Conservation (phyloP, 53 echinoderm and acorn worm species). For the Hippasteria phrygiana region DNA sequence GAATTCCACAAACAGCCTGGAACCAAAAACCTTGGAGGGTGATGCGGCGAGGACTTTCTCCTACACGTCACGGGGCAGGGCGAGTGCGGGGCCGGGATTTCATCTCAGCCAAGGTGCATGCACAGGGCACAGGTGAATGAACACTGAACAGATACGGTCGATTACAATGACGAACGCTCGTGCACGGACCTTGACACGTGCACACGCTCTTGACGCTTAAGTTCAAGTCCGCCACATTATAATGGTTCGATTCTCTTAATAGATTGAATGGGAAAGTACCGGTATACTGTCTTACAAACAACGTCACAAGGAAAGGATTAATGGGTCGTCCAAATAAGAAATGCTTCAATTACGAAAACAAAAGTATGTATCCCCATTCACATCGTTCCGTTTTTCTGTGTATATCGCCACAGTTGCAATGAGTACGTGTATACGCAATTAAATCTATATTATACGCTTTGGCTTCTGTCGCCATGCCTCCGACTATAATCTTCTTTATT, state of each 20-base stretch:
- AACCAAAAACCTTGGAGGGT: slow-evolving; percentile 51
- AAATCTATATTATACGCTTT: not conserved
- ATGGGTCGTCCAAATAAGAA: too few species aligned
- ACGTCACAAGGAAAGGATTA: too few species aligned
- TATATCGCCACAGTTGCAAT: not conserved
- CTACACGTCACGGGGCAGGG: not conserved
- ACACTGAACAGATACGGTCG: not conserved
- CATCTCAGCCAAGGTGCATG: not conserved
- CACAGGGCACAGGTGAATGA: not conserved
- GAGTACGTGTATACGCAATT: not conserved
- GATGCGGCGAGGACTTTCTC: not conserved
- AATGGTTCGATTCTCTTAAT: not conserved
- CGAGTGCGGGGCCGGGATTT: not conserved
- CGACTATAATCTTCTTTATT: too few species aligned
- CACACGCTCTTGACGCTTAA: not conserved
- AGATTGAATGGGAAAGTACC: not conserved
- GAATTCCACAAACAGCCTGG: slow-evolving; percentile 37
- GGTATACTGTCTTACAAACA: too few species aligned
- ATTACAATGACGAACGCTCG: not conserved
- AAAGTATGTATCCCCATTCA: too few species aligned
- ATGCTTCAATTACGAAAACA: too few species aligned
- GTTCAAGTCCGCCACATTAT: not conserved
- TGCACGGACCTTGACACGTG: not conserved
- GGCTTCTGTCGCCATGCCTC: not conserved
- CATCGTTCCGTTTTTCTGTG: too few species aligned